Evolutionary conservation across 2,888 invertebrate species (phyloP).

Genomic region (Lasioglossum malachurum): DNA sequence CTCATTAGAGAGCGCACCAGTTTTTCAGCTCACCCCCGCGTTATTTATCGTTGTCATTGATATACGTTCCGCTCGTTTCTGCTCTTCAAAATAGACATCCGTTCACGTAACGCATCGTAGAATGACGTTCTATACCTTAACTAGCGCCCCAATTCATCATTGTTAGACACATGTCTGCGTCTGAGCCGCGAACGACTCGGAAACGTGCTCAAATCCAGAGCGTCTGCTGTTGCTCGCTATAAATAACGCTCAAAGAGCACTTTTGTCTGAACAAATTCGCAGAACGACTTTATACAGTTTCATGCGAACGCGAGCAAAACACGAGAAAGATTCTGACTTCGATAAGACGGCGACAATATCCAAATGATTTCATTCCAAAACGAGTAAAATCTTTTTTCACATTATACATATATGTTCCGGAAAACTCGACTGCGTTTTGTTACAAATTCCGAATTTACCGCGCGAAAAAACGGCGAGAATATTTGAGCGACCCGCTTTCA

Average conservation of each 20-base stretch:
- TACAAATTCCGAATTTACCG: not conserved
- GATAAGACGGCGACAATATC: no score
- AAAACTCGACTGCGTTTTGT: no score
- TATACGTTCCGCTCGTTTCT: not conserved
- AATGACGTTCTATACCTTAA: slow-evolving; percentile 52
- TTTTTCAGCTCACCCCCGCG: not conserved
- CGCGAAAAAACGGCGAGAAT: not conserved
- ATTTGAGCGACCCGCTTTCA: slow-evolving; percentile 21
- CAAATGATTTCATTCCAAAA: no score
- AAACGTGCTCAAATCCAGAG: not conserved
- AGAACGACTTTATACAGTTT: not conserved
- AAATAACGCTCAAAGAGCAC: not conserved
- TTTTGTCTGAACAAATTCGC: not conserved
- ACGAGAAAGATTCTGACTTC: not conserved
- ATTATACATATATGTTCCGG: not conserved
- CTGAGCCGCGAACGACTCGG: slow-evolving; percentile 5
- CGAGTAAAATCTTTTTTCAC: no score
- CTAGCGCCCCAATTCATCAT: slow-evolving; percentile 59
- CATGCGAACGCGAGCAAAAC: not conserved
- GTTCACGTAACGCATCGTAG: slow-evolving; percentile 29
- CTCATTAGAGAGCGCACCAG: not conserved
- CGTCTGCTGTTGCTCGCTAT: not conserved
- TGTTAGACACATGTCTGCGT: slow-evolving; percentile 29
- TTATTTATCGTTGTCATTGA: not conserved
- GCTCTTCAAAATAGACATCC: slow-evolving; percentile 38